Evolutionary conservation across 2,113 vertebrate genomes (phyloP).

Genomic region (Setophaga coronata): DNA sequence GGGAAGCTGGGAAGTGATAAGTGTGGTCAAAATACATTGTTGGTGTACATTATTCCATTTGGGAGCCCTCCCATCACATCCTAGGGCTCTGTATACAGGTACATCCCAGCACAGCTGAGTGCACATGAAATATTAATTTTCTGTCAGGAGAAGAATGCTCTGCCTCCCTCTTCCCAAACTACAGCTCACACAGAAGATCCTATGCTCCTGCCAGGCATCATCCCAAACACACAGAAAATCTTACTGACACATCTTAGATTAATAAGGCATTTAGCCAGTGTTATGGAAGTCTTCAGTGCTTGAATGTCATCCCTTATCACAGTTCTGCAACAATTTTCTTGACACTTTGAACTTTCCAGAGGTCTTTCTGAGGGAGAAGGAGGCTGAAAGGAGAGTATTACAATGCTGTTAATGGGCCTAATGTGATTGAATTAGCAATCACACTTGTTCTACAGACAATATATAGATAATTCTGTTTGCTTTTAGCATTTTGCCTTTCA

Average conservation of each 20-base stretch:
- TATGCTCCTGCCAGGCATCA: neutral
- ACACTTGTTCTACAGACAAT: neutral
- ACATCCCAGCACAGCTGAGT: neutral
- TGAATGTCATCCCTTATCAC: neutral
- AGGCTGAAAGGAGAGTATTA: neutral
- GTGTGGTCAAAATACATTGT: neutral
- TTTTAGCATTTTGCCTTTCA: neutral
- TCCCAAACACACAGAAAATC: neutral
- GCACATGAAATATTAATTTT: neutral
- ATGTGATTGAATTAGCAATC: neutral
- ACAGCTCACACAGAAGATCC: neutral
- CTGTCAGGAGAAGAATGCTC: neutral
- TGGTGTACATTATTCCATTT: neutral
- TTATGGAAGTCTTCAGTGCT: neutral
- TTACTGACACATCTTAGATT: neutral
- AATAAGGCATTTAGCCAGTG: slow-evolving; percentile 7
- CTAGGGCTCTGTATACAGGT: neutral
- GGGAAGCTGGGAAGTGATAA: neutral
- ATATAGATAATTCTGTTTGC: neutral
- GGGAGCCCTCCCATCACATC: neutral
- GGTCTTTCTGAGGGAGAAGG: neutral
- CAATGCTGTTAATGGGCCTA: neutral
- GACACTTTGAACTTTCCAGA: slow-evolving; percentile 43
- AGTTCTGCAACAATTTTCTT: slow-evolving; percentile 5
- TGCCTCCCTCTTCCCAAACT: neutral